Base-by-base conservation (phyloP, 35 echinoderm and acorn worm genomes). In the Chiridota heheva region DNA sequence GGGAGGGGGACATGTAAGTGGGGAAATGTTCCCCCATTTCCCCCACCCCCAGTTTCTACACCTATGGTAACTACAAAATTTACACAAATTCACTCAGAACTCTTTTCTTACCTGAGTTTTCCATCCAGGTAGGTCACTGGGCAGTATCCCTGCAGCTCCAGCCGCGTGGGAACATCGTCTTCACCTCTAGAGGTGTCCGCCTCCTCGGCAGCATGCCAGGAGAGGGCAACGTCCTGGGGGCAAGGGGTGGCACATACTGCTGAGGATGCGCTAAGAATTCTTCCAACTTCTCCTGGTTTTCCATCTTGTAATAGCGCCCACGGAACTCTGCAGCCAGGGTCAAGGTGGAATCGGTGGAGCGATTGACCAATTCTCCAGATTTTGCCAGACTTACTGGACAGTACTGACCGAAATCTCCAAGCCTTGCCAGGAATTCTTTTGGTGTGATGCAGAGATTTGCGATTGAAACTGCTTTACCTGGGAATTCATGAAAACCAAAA, bases 281-380 rank as follows among this genome's bases (percentile, higher is more conserved):
- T 44, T 79, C 72, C 36, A 91, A 30, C 34, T 91, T 91, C n/a
- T 83, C 79, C 51, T 63, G 48, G 67, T 79, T 85, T 38, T 91
- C 93, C 88, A 97, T 91, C 70, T 97, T 97, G 88, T 97, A 97
- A 63, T 97, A 97, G 5, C 93, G 60, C 30, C 82, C 93, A 18
- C 93, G 83, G 64, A 97, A 97, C 60, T 97, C 93, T 5, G 88
- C 93, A 1, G 93, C 89, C 18, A 87, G 60, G 34, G 91, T 84
- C 66, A 91, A 67, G 32, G 44, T 84, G 1, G 77, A 46, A 40
- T 91, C 78, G 7, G 76, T 81, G 2, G 95, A 87, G 51, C 95
- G 92, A 75, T 98, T 89, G 0, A 98, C 95, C 7, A 98, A 82
- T 60, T 91, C 89, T 18, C 85, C 95, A 13, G 68, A 49, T 18